Evolutionary conservation across 2,113 vertebrate genomes (phyloP), one percentile per base, ranked within the genome.

Genomic region (Thryonomys swinderianus): DNA sequence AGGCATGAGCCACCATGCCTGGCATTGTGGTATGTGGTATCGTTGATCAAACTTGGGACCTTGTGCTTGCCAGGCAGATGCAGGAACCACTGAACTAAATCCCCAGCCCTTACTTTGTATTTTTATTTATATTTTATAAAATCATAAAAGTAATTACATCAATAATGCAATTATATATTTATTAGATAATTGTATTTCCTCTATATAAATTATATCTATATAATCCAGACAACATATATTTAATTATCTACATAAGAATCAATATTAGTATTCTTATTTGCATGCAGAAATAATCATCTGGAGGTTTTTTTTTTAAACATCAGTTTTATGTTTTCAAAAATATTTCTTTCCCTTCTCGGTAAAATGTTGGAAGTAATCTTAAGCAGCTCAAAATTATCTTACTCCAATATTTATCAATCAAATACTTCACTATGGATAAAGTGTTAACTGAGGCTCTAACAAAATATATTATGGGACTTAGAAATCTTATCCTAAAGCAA

Each of bases 401-500:
- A 71, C 25, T 83, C 66, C 79, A 97, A 59, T 97, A 95, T 95
- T 90, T 96, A 91, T 83, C 61, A 74, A 25, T 80, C 94, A 92
- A 92, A 96, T 45, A 73, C 79, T 93, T 86, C 73, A 59, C 61
- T 84, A 37, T 76, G 79, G 83, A 88, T 95, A 94, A 93, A 85
- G 80, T 59, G 86, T 95, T 96, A 96, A 91, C 67, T 0, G 20
- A 81, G 59, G 82, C 78, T 83, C 93, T 96, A 20, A 82, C 32
- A 45, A 79, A 82, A 71, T 91, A 55, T 83, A 83, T 78, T 82
- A 82, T 34, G 20, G 82, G 89, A 92, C 95, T 95, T 95, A 59
- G 45, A 91, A 90, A 94, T 83, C 66, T 95, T 89, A 96, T 91
- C 87, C 88, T 83, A 95, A 97, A 97, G 76, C 91, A 97, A 93